A percentile compares a stretch with the other conserved stretches of the same genome.
phyloP scores from a whole-genome alignment of 2,888 invertebrate genomes.

The Anthophora plumipes region DNA sequence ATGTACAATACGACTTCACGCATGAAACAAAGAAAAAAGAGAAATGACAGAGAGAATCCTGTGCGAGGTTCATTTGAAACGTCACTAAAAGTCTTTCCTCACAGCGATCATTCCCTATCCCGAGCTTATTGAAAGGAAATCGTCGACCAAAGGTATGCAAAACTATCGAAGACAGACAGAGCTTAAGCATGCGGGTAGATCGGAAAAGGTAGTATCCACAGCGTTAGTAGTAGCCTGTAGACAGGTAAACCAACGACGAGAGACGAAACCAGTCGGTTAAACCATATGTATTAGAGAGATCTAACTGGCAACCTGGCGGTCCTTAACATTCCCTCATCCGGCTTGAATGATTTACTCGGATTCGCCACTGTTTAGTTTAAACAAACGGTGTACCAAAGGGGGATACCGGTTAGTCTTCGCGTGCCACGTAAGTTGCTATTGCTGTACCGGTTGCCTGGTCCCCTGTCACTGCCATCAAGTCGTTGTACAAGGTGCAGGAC shows the following conservation, averaged over 20 bases:
- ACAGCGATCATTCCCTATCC: conserved; percentile 2
- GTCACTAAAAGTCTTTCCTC: too few relatives aligned
- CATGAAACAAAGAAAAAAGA: too few relatives aligned
- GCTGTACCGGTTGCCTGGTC: conserved; percentile 43
- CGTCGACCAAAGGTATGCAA: conserved; percentile 23
- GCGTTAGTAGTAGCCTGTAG: conserved; percentile 29
- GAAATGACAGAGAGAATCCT: too few relatives aligned
- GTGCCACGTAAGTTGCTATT: conserved; percentile 49
- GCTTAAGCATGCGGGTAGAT: conserved; percentile 32
- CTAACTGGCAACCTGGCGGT: conserved; percentile 37
- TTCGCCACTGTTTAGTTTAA: conserved; percentile 65
- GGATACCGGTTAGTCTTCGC: conserved; percentile 61
- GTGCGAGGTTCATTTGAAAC: too few relatives aligned
- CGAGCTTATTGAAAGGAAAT: conserved; percentile 30
- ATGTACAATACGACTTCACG: too few relatives aligned
- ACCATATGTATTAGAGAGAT: conserved; percentile 58
- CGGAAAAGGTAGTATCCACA: too few relatives aligned
- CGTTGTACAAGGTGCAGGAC: conserved; percentile 63
- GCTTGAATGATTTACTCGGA: conserved; percentile 70
- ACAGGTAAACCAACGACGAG: conserved; percentile 25
- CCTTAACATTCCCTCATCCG: conserved; percentile 58
- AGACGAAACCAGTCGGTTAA: conserved; percentile 44
- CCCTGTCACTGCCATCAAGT: conserved; percentile 71
- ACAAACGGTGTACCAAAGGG: conserved; percentile 59
- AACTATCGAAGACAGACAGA: conserved; percentile 16